Percentiles rank a stretch among this genome's conserved stretches.
phyloP scores from a whole-genome alignment of 2,113 vertebrate species.

The Macaca fascicularis region DNA sequence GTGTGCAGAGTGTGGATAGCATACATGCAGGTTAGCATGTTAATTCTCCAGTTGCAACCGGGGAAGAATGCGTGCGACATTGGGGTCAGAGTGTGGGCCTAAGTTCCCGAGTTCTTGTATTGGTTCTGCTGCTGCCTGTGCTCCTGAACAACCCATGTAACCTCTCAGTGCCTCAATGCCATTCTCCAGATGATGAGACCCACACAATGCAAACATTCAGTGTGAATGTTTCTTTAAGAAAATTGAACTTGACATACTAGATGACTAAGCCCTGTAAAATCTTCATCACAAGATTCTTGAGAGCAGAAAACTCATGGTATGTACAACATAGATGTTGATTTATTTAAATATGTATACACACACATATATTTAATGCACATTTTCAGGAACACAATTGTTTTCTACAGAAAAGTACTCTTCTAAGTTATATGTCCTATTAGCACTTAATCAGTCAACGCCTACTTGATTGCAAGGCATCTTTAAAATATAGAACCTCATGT shows the following conservation, averaged over 20 bases:
- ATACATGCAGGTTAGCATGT: rapidly evolving
- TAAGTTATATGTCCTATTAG: neutral
- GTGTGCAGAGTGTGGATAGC: neutral
- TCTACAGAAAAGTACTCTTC: neutral
- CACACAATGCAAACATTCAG: neutral
- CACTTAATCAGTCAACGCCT: neutral
- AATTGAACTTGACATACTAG: neutral
- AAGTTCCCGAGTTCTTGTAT: neutral
- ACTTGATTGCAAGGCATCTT: neutral
- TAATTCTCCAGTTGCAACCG: neutral
- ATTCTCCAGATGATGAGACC: neutral
- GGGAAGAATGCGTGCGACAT: rapidly evolving
- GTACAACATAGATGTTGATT: neutral
- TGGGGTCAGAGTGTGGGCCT: neutral
- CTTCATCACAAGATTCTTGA: neutral
- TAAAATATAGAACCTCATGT: neutral
- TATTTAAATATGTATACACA: neutral
- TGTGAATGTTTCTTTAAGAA: neutral
- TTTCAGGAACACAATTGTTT: neutral
- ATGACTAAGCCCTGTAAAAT: neutral
- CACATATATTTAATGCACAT: neutral
- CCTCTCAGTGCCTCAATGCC: neutral
- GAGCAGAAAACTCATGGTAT: neutral
- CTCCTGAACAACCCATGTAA: neutral
- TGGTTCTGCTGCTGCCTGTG: neutral